Percentiles rank a stretch among this genome's conserved stretches.
Conservation (phyloP, 2,888 invertebrate species). For the Xanthorhoe designata region DNA sequence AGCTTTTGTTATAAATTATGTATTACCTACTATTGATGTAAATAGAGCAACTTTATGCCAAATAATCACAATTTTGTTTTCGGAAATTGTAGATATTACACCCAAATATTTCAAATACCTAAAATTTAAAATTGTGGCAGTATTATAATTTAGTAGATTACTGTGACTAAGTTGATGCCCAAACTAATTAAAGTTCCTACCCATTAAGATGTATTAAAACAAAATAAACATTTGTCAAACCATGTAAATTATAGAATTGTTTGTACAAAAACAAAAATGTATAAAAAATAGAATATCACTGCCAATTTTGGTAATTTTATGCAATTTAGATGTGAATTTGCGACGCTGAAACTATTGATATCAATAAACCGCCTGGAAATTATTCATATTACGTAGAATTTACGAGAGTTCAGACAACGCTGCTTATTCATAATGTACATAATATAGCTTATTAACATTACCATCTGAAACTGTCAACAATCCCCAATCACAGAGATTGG, state of each 20-base stretch:
- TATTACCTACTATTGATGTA: not conserved
- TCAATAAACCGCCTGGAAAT: not conserved
- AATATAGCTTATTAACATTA: no score
- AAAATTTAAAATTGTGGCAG: no score
- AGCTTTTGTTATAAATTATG: not conserved
- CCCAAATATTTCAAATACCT: no score
- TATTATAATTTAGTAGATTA: not conserved
- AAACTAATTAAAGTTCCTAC: not conserved
- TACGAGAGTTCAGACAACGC: not conserved
- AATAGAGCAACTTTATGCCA: not conserved
- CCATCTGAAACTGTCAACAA: no score
- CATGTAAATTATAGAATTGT: constrained; percentile 18
- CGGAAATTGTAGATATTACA: not conserved
- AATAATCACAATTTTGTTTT: not conserved
- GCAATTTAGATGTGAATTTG: constrained; percentile 15
- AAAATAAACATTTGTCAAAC: not conserved
- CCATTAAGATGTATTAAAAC: not conserved
- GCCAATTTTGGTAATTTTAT: constrained; percentile 31
- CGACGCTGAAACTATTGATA: constrained; percentile 2
- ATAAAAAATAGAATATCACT: constrained; percentile 33
- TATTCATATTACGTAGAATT: not conserved
- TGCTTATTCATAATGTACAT: no score
- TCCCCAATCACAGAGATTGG: no score
- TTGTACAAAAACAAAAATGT: constrained; percentile 16
- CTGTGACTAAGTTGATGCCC: not conserved